Evolutionary conservation across 2,888 invertebrate species (phyloP), one percentile per base, ranked within the genome.

Genomic region (Clepsis dumicolana): DNA sequence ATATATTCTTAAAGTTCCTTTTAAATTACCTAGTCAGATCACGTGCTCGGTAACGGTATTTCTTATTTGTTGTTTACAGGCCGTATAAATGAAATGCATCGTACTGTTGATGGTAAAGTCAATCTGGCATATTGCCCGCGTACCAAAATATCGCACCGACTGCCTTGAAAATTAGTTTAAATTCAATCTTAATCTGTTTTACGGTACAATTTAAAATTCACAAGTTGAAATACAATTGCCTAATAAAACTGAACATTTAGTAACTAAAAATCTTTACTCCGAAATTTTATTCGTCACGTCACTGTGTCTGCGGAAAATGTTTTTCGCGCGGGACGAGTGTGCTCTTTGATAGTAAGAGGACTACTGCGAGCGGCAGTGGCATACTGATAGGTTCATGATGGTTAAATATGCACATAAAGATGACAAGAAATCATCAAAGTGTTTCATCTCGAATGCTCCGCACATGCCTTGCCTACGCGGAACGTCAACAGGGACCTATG

Each of bases 101-200:
- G 75, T 73, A 79, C 77, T 73, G 73, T 76, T 77, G 77, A 78
- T 74, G 48, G 50, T 63, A 75, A 75, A 73, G 71, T 73, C 72
- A 72, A 68, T 71, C 72, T 92, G 93, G 93, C 92, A 73, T 65
- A 71, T 70, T 87, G 91, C 93, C 93, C 87, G 82, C 72, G 72
- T 83, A 90, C 89, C 75, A 84, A 86, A 91, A 91, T 92, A 90
- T 82, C 83, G 74, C 81, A 81, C 80, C 78, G 79, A 87, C 88
- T 88, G 79, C 87, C 88, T 88, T 87, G 86, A 80, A 81, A 76
- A 75, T 74, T 70, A 73, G 69, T 66, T 72, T 72, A 76, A 72
- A 67, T 64, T 44, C 52, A 64, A 57, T 63, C 16, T 52, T 16
- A 44, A 53, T 44, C 10, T 29, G 14, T 64, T 59, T 16, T 27